phyloP scores from a whole-genome alignment of 2,888 invertebrate species.

The Metopia argyrocephala region DNA sequence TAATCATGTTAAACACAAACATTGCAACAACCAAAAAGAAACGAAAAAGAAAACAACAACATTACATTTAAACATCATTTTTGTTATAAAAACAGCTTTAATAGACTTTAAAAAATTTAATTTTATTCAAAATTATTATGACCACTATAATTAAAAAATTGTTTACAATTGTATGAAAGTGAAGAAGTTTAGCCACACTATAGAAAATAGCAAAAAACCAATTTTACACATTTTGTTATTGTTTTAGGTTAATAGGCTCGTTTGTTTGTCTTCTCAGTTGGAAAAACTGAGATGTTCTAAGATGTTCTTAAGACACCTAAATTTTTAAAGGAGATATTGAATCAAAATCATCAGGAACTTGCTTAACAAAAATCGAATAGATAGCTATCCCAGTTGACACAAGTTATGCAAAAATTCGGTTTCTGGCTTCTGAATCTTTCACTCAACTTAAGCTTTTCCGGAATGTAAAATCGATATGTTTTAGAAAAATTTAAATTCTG shows the following conservation, averaged over 20 bases:
- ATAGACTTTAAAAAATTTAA: constrained; percentile 28
- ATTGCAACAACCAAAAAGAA: not conserved
- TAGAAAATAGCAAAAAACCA: not conserved
- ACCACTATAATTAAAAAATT: not conserved
- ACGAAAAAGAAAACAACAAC: not conserved
- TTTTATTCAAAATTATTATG: constrained; percentile 38
- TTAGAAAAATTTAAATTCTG: no score
- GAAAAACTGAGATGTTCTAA: no score
- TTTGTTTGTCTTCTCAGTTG: no score
- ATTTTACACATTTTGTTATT: not conserved
- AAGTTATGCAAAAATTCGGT: no score
- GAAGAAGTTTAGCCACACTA: constrained; percentile 14
- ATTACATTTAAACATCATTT: constrained; percentile 12
- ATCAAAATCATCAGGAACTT: no score
- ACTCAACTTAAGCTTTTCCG: no score
- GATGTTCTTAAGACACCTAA: no score
- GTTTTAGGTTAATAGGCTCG: not conserved
- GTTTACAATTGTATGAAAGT: not conserved
- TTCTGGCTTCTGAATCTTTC: no score
- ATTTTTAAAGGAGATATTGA: no score
- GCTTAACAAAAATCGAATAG: no score
- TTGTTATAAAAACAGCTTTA: constrained; percentile 18
- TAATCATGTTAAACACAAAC: not conserved
- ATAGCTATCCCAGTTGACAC: no score
- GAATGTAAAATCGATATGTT: no score